These are phyloP conservation scores for Heliconius nattereri DNA, from an alignment of 1,140 invertebrate species.

Conservation along the genomic window DNA sequence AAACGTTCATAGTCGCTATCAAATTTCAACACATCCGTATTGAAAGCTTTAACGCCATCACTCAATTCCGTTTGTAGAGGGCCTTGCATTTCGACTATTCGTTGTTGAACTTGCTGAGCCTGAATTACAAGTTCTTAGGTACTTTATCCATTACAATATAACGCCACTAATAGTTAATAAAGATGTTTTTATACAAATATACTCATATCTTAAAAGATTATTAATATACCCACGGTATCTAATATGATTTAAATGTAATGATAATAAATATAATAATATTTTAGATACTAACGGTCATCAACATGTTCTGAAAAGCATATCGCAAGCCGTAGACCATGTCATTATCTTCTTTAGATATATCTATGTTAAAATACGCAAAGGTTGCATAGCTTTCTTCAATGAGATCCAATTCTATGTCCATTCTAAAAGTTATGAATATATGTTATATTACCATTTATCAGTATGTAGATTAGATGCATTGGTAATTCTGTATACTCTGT, in stretches of 20 bases:
- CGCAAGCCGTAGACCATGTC: slow-evolving; percentile 89
- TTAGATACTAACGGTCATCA: slow-evolving; percentile 83
- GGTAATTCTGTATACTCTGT: no score
- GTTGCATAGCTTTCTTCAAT: slow-evolving; percentile 91
- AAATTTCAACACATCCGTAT: slow-evolving; percentile 86
- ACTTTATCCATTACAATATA: no score
- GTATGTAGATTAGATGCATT: no score
- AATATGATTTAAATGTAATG: neutral
- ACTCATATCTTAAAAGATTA: no score
- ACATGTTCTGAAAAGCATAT: slow-evolving; percentile 89
- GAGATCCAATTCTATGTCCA: slow-evolving; percentile 87
- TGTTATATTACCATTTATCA: no score
- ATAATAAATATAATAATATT: neutral
- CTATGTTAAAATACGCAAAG: slow-evolving; percentile 86
- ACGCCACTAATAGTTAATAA: no score
- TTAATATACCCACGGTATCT: neutral
- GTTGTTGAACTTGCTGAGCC: slow-evolving; percentile 86
- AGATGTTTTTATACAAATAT: no score
- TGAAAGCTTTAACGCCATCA: slow-evolving; percentile 86
- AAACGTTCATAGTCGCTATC: slow-evolving; percentile 87
- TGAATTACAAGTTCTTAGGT: slow-evolving; percentile 50
- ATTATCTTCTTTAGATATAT: slow-evolving; percentile 88
- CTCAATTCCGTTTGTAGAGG: slow-evolving; percentile 87
- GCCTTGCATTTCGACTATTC: slow-evolving; percentile 89
- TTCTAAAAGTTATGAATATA: slow-evolving; percentile 58